Base-by-base conservation (phyloP, 2,888 invertebrate genomes). In the Rhagium mordax region DNA sequence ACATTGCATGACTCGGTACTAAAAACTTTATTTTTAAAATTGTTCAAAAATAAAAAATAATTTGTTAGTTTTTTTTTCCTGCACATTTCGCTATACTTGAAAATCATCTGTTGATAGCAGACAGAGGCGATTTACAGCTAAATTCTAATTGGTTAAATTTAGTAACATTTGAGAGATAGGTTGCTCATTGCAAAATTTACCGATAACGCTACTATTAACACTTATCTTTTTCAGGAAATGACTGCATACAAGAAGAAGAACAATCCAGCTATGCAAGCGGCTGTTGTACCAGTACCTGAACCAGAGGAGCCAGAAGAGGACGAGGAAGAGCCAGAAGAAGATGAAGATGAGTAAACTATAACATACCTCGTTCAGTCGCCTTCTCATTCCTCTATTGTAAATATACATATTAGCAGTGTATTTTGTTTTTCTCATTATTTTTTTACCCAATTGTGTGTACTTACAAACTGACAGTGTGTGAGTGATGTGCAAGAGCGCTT, bases 161-260 rank as follows among this genome's bases (percentile, higher is more conserved):
- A n/a, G n/a, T n/a, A n/a, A n/a, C n/a, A n/a, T n/a, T n/a, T n/a
- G n/a, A n/a, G n/a, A n/a, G n/a, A n/a, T n/a, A n/a, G n/a, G n/a
- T n/a, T 41, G 16, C 15, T 29, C 20, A 33, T 10, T 6, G 20
- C 41, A 33, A 24, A 60, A n/a, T n/a, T n/a, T n/a, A n/a, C n/a
- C n/a, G n/a, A n/a, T n/a, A n/a, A n/a, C n/a, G n/a, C n/a, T n/a
- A 41, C 29, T 27, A 27, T 27, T 27, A 27, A 27, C 41, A 51
- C 6, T 53, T 67, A 41, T 74, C n/a, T 55, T 75, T 89, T 89
- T 2, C 86, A 95, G 95, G 95, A 95, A 90, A 94, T 95, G 94
- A 94, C 94, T 75, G 95, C 94, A 66, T 95, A 95, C 89, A 95
- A 95, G 88, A 95, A 94, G 89, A 93, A 93, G 71, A 90, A 90